Conservation (phyloP, 2,797 vertebrate species). For the Liasis olivaceus region DNA sequence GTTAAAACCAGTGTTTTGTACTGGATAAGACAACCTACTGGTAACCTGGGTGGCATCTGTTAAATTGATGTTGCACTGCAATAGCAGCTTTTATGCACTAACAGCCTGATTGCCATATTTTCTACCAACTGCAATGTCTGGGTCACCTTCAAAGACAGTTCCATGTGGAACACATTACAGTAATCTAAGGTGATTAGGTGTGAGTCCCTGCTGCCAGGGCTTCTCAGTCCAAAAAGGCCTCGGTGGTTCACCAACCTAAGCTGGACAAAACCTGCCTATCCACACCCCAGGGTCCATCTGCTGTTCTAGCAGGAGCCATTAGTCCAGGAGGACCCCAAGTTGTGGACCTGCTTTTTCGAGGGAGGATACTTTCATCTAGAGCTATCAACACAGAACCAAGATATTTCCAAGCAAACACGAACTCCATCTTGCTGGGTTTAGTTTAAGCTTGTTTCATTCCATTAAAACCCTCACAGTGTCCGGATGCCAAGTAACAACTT, state of each 20-base stretch:
- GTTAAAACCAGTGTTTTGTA: not conserved
- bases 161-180: not conserved
- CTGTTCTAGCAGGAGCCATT: not conserved
- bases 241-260: not conserved
- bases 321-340: not conserved
- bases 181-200: not conserved
- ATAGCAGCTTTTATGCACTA: not conserved
- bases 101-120: not conserved
- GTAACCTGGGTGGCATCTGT: not conserved
- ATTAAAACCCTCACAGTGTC: not conserved
- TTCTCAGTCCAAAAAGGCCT: not conserved
- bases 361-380: not conserved
- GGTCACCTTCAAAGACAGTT: not conserved
- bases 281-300: not conserved
- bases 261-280: not conserved
- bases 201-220: not conserved
- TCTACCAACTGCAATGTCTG: not conserved
- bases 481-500: not conserved
- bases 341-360: not conserved
- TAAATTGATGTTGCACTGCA: not conserved
- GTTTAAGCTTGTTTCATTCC: not conserved
- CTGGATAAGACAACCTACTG: not conserved
- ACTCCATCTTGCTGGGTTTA: not conserved
- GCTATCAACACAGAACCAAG: not conserved
- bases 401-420: not conserved